Conservation (phyloP, 2,797 vertebrate genomes). For the Coccyzus lansbergi region DNA sequence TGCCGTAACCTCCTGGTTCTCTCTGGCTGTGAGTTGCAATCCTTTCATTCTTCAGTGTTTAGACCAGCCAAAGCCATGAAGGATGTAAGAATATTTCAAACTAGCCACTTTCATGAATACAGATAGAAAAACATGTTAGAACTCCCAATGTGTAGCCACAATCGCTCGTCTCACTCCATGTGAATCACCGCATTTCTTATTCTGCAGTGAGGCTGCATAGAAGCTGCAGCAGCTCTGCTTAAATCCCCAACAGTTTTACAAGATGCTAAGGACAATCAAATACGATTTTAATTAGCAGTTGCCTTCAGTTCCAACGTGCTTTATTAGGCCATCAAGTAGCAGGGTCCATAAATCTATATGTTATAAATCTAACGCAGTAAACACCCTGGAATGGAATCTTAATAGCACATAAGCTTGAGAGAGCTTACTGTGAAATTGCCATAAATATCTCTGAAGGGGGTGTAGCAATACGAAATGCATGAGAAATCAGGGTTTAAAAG, state of each 20-base stretch:
- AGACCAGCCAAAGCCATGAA: background rate
- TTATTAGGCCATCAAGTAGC: constrained; percentile 31
- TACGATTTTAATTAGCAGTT: constrained; percentile 49
- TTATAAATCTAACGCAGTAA: constrained; percentile 63
- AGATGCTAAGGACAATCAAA: background rate
- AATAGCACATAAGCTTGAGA: constrained; percentile 67
- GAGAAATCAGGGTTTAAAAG: constrained; percentile 73
- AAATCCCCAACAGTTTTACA: background rate
- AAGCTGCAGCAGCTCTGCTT: background rate
- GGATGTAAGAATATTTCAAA: background rate
- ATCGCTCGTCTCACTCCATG: background rate
- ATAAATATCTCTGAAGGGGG: constrained; percentile 73
- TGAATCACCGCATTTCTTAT: background rate
- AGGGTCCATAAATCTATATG: constrained; percentile 36
- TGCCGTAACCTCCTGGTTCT: constrained; percentile 36
- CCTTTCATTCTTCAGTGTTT: constrained; percentile 28
- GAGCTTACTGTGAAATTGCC: constrained; percentile 67
- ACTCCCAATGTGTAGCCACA: background rate
- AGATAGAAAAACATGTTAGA: background rate
- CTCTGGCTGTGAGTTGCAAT: constrained; percentile 42
- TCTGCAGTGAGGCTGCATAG: background rate
- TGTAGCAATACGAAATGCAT: constrained; percentile 60
- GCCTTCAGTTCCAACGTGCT: background rate
- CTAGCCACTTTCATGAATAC: background rate
- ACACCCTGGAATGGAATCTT: constrained; percentile 59